Percentiles rank a stretch among this genome's conserved stretches.
Conservation (phyloP, 2,113 vertebrate genomes). For the Cochlearius cochlearius region DNA sequence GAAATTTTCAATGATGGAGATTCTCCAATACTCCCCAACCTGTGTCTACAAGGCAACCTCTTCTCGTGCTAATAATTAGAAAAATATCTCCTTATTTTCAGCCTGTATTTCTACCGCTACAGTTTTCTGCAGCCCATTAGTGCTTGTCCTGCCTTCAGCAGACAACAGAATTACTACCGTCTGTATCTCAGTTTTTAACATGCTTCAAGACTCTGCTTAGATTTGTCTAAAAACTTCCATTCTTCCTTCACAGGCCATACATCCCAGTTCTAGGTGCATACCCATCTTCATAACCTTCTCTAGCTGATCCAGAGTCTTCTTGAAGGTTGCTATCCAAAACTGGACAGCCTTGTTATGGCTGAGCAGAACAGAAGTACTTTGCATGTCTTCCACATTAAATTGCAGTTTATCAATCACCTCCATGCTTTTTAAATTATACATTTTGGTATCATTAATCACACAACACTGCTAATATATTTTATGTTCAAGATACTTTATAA, state of each 20-base stretch:
- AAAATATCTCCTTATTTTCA: neutral
- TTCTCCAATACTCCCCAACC: neutral
- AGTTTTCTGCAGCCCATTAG: neutral
- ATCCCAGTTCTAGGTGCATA: neutral
- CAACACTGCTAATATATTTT: neutral
- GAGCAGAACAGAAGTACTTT: neutral
- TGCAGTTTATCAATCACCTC: neutral
- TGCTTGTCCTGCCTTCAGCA: neutral
- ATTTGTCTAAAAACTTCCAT: neutral
- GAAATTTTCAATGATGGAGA: neutral
- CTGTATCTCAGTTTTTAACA: neutral
- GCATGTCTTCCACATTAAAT: neutral
- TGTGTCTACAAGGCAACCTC: neutral
- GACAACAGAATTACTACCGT: neutral
- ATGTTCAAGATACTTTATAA: neutral
- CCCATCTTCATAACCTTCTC: neutral
- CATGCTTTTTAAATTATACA: neutral
- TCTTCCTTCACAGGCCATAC: neutral
- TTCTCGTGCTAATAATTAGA: neutral
- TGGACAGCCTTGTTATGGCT: neutral
- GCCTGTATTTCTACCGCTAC: neutral
- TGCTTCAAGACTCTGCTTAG: neutral
- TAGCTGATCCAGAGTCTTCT: neutral
- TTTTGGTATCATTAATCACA: neutral
- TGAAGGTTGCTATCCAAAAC: neutral